Base-by-base conservation (phyloP, 2,888 invertebrate genomes). In the Tipula confusa region DNA sequence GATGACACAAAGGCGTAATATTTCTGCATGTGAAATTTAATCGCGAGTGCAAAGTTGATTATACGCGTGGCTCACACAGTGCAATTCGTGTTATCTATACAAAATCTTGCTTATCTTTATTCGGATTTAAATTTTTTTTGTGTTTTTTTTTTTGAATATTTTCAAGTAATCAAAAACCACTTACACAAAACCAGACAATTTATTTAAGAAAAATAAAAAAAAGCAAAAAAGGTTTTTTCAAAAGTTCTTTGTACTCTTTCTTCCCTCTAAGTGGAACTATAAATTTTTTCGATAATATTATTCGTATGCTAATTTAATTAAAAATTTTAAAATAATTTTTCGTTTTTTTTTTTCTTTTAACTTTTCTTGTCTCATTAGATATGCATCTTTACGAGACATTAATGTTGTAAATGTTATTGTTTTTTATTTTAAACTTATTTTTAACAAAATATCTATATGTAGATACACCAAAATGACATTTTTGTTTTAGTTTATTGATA, bases 341-440 rank as follows among this genome's bases (percentile, higher is more conserved):
- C 9, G 24, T 79, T 79, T 79, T 79, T 79, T 11, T 79, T 79
- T 9, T 36, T 36, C 2, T n/a, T 43, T n/a, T 43, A n/a, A n/a
- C n/a, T 43, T 43, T 43, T 43, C 31, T 29, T 80, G 80, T 80
- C 82, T 82, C 82, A 82, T 82, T 82, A 33, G 82, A 82, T 82
- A 82, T 82, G 82, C 82, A 82, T 82, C 82, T 82, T 82, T 82
- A 82, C 82, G 82, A 82, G 82, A 82, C 82, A 82, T 82, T 82
- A 82, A 82, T 82, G 82, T 82, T 82, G 82, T 82, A 82, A 82
- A 82, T 82, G 82, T 82, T 82, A 82, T 82, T 82, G 82, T 82
- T 82, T 33, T 82, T 36, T 18, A 9, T 64, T 64, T 64, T 15
- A 24, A 24, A 64, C 24, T 38, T 24, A 7, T 64, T 64, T 64